A percentile compares a stretch with the other conserved stretches of the same genome.
Evolutionary conservation across 2,797 vertebrate species (phyloP).

Genomic region (Cottoperca gobio): DNA sequence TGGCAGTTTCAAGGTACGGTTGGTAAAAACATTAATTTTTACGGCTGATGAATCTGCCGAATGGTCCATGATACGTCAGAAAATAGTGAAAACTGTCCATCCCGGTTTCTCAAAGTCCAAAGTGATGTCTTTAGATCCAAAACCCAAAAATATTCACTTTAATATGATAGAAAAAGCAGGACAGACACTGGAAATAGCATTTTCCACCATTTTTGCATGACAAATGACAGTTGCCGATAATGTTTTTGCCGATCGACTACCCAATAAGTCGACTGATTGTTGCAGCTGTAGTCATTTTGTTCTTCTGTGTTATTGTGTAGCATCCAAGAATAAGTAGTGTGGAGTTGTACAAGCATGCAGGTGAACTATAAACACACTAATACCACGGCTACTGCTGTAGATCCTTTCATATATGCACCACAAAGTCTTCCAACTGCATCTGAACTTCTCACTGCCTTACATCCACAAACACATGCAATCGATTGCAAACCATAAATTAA

Average conservation of each 20-base stretch:
- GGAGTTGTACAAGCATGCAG: constrained; percentile 26
- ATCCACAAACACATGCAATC: not conserved
- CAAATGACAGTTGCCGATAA: too few relatives aligned
- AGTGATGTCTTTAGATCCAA: too few relatives aligned
- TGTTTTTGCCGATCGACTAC: too few relatives aligned
- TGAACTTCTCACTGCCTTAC: not conserved
- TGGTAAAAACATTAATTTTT: constrained; percentile 12
- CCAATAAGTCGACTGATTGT: too few relatives aligned
- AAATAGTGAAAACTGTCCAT: too few relatives aligned
- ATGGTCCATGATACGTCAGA: too few relatives aligned
- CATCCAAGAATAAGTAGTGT: constrained; percentile 17
- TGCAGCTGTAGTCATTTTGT: constrained; percentile 10
- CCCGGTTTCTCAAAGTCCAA: too few relatives aligned
- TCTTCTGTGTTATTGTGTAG: not conserved
- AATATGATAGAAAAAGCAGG: too few relatives aligned
- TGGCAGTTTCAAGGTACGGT: constrained; percentile 13
- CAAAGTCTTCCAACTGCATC: not conserved
- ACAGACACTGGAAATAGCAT: too few relatives aligned
- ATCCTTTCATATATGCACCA: not conserved
- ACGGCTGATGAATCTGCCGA: too few relatives aligned
- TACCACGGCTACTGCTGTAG: not conserved
- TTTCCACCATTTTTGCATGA: too few relatives aligned
- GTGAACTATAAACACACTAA: constrained; percentile 10
- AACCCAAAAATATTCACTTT: too few relatives aligned
- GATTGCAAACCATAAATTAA: not conserved